Evolutionary conservation across 2,888 invertebrate species (phyloP).

Genomic region (Macropis europaea): DNA sequence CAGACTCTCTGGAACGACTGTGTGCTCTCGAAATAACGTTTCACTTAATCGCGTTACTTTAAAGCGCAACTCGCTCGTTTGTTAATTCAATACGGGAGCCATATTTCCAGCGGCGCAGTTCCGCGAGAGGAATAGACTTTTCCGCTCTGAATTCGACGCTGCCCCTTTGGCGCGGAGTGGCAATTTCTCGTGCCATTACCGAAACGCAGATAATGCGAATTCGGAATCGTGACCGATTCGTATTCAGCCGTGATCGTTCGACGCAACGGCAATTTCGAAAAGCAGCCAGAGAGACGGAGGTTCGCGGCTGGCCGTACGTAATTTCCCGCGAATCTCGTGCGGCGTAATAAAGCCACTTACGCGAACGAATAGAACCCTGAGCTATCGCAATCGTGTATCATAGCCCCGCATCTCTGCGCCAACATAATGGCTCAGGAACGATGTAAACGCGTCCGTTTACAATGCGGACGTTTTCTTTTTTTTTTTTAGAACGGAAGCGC

Average conservation of each 20-base stretch:
- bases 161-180: background rate
- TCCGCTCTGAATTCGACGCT: background rate
- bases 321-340: constrained; percentile 48
- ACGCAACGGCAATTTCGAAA: constrained; percentile 42
- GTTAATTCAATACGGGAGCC: too few relatives aligned
- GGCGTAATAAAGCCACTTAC: constrained; percentile 56
- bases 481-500: background rate
- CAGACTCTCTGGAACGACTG: too few relatives aligned
- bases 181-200: constrained; percentile 31
- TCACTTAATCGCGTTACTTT: too few relatives aligned
- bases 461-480: background rate
- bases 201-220: constrained; percentile 34
- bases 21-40: too few relatives aligned
- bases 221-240: constrained; percentile 47
- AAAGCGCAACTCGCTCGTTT: too few relatives aligned
- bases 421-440: constrained; percentile 15
- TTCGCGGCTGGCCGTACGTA: constrained; percentile 35
- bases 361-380: constrained; percentile 19
- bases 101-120: background rate
- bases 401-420: constrained; percentile 8
- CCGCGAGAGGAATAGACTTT: background rate
- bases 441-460: background rate
- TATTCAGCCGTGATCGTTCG: constrained; percentile 45
- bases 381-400: constrained; percentile 11
- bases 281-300: constrained; percentile 15